phyloP scores from a whole-genome alignment of 2,113 vertebrate genomes.

The Kryptolebias marmoratus region DNA sequence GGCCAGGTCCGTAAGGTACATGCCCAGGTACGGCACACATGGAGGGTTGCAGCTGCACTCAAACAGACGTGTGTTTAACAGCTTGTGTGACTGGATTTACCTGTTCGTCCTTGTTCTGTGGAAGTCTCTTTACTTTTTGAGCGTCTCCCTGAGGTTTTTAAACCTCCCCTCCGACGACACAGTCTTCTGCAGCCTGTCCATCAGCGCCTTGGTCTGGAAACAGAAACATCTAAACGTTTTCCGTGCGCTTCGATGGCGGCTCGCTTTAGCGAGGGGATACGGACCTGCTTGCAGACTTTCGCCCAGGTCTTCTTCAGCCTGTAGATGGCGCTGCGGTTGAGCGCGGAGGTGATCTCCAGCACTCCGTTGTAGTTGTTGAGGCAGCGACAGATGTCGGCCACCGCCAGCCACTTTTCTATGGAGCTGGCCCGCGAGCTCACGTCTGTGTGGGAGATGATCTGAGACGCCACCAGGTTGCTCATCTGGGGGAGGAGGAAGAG shows the following conservation, averaged over 20 bases:
- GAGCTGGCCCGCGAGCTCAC: constrained; percentile 88
- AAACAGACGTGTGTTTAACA: not conserved
- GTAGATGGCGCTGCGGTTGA: constrained; percentile 98
- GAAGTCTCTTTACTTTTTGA: constrained; percentile 87
- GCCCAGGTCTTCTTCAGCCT: constrained; percentile 98
- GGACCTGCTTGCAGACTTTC: constrained; percentile 96
- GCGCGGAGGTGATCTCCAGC: constrained; percentile 96
- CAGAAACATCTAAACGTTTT: not conserved
- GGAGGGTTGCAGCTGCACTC: constrained; percentile 92
- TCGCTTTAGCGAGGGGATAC: not conserved
- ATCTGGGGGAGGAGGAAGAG: constrained; percentile 79
- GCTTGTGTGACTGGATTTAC: not conserved
- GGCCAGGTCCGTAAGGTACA: constrained; percentile 97
- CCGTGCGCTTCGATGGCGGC: not conserved
- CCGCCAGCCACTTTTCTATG: constrained; percentile 98
- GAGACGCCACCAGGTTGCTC: constrained; percentile 98
- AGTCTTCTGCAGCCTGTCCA: constrained; percentile 98
- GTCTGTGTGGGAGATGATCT: constrained; percentile 94
- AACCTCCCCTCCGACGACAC: constrained; percentile 98
- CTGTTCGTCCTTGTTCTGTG: too few species aligned
- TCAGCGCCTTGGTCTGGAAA: constrained; percentile 91
- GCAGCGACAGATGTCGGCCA: constrained; percentile 96
- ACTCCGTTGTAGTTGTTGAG: constrained; percentile 98
- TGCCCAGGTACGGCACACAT: constrained; percentile 96
- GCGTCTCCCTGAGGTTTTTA: constrained; percentile 98